Evolutionary conservation across 1,140 invertebrate species (phyloP), one percentile per base, ranked within the genome.

Genomic region (Drosophila jambulina): DNA sequence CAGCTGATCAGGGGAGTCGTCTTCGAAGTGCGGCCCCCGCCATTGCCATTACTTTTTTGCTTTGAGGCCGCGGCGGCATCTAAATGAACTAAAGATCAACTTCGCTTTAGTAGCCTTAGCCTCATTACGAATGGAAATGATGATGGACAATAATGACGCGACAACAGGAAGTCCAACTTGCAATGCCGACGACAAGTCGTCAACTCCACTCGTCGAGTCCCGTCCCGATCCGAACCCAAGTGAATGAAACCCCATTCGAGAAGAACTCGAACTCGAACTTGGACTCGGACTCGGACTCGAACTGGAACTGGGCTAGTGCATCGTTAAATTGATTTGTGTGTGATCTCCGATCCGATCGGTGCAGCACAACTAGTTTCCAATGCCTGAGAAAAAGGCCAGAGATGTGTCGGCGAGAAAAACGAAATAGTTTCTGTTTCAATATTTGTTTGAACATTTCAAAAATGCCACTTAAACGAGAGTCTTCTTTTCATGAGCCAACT

Each of bases 111-210:
- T 74, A 90, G 85, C 85, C 81, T 76, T 80, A 80, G 86, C 86
- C 86, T 90, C 85, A 90, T 90, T 90, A 90, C 85, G 85, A 90
- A 90, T 90, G 85, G 85, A 90, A 90, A 90, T 90, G 85, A 90
- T 90, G 85, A 90, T 90, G 86, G 85, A 90, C 85, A 90, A 90
- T 90, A 90, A 90, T 91, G 85, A 90, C 86, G 85, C 85, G 85
- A 90, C 85, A 90, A 90, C 85, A 90, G 85, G 85, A 90, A 90
- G 85, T 90, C 85, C 80, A 88, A 78, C 48, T 74, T 64, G 64
- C 77, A 53, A 79, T 60, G 76, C 42, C 59, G 56, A 63, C 71
- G 65, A 80, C 72, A 76, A 75, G 70, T 54, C 56, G 69, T 57
- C 77, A 65, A 49, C 56, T 82, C 67, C 8, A 34, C 34, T 40